Percentiles rank a stretch among this genome's conserved stretches.
phyloP scores from a whole-genome alignment of 2,113 vertebrate genomes.

The Scolopax mira region DNA sequence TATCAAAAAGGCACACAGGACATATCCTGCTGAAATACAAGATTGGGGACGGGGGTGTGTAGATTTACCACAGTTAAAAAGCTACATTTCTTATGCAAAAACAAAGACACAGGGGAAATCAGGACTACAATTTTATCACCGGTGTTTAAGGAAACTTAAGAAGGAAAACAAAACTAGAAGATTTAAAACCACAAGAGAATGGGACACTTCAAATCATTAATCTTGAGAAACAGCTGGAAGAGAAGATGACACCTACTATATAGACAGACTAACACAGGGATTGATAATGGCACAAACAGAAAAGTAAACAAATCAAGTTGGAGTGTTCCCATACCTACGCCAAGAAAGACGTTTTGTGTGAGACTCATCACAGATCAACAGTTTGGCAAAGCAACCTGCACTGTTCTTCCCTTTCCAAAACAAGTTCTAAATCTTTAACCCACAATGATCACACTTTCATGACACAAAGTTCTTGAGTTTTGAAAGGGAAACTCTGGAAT shows the following conservation, averaged over 20 bases:
- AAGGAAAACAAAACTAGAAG: background rate
- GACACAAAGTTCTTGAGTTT: background rate
- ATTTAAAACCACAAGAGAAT: background rate
- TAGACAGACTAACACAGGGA: fast-evolving
- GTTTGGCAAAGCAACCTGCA: background rate
- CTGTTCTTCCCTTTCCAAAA: background rate
- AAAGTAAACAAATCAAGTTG: background rate
- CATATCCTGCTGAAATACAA: background rate
- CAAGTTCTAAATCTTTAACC: background rate
- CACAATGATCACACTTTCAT: background rate
- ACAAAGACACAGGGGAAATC: background rate
- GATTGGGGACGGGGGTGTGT: fast-evolving
- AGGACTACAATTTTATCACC: background rate
- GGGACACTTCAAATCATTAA: background rate
- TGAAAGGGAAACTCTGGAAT: background rate
- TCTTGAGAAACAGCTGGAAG: background rate
- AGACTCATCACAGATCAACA: background rate
- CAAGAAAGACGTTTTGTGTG: fast-evolving
- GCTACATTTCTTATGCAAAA: background rate
- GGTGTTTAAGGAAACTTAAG: background rate
- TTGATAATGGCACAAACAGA: background rate
- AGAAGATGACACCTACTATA: background rate
- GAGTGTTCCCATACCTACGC: background rate
- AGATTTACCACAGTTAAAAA: background rate
- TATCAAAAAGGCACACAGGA: background rate